Base-by-base conservation (phyloP, 2,888 invertebrate genomes). In the Apoderus coryli region DNA sequence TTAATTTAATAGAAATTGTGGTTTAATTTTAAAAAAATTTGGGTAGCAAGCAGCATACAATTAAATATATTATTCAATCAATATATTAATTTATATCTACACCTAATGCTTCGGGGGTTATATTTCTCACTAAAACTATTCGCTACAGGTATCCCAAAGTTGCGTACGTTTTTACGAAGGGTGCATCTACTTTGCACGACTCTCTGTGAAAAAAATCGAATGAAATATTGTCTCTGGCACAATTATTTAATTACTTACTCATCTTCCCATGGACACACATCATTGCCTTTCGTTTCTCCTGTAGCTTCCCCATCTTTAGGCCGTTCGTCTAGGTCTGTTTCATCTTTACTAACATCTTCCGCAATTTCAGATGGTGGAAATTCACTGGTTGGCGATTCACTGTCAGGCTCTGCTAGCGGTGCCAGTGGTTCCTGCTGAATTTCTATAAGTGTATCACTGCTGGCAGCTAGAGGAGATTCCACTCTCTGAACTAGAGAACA, bases 231-330 rank as follows among this genome's bases (percentile, higher is more conserved):
- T n/a, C n/a, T n/a, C n/a, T n/a, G n/a, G n/a, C n/a, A n/a, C n/a
- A n/a, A n/a, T n/a, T n/a, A 25, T 10, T 13, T 33, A 32, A 15
- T 22, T 60, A 80, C 86, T 82, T 70, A 88, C 88, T 88, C 86
- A 65, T 88, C 85, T 70, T 88, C 88, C 88, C 89, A 89, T 34
- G 88, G 88, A 66, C 88, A 89, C 55, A 88, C 76, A 62, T 85
- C 81, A 62, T 78, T 82, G 60, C 72, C 70, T 61, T 75, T 71
- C 36, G 59, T 50, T 42, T 60, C 61, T 45, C 57, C 52, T 39
- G 60, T 57, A 10, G 16, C 37, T 22, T 38, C 42, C 14, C 35
- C 36, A 25, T 36, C 36, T 14, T n/a, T n/a, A n/a, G n/a, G n/a
- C 12, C 33, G 10, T 11, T 29, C 10, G 35, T 27, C 16, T 31